Conservation (phyloP, 1,140 invertebrate genomes). For the Ridgeia piscesae region DNA sequence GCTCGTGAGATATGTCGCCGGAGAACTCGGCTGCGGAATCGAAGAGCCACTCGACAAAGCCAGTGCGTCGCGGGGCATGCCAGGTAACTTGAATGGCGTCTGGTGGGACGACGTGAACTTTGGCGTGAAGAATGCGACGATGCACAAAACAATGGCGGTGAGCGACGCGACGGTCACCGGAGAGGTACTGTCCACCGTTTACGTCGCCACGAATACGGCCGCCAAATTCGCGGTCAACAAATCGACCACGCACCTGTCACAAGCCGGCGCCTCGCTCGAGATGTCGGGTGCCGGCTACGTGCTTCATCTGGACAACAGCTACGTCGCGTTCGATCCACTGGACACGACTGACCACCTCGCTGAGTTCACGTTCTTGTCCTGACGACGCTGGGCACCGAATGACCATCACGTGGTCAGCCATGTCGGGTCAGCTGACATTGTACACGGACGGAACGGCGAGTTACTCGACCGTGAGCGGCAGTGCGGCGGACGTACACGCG, state of each 20-base stretch:
- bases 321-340: not conserved
- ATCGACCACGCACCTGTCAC: slow-evolving; percentile 11
- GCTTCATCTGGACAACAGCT: not conserved
- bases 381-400: slow-evolving; percentile 31
- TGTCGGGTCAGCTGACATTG: not conserved
- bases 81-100: not conserved
- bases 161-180: not conserved
- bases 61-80: not conserved
- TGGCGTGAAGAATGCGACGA: not conserved
- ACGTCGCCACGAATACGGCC: not conserved
- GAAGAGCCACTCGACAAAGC: not conserved
- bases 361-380: slow-evolving; percentile 23
- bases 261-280: not conserved
- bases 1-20: slow-evolving; percentile 27
- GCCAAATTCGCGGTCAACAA: not conserved
- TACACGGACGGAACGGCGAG: not conserved
- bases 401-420: slow-evolving; percentile 31
- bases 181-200: not conserved
- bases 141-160: not conserved
- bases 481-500: not conserved
- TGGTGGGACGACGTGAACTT: slow-evolving; percentile 9
- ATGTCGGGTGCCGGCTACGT: not conserved
- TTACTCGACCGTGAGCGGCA: not conserved
- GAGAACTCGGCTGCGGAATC: slow-evolving; percentile 14
- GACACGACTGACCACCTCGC: not conserved